Base-by-base conservation (phyloP, 2,113 vertebrate genomes). In the Syrmaticus mikado region DNA sequence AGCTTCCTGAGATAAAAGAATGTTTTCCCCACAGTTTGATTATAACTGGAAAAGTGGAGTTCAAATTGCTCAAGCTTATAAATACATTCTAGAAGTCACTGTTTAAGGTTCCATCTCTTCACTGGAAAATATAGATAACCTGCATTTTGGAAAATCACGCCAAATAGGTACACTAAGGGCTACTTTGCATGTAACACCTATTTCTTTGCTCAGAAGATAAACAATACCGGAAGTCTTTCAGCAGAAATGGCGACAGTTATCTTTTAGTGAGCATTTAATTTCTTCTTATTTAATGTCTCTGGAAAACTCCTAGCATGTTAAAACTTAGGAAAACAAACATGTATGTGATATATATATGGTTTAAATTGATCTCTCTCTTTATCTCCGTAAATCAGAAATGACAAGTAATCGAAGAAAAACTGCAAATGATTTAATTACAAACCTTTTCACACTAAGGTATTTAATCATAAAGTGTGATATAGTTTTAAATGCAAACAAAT, bases 401-500 rank as follows among this genome's bases (percentile, higher is more conserved):
- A 52, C 25, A 15, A 88, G 28, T 67, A 82, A 72, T 77, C 30
- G 53, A 87, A 53, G 75, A 89, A 92, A 76, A 30, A 86, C 28
- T 41, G 68, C 46, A 86, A 92, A 85, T 82, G 20, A 87, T 93
- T 94, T 93, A 85, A 94, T 91, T 93, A 40, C 13, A 92, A 94
- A 86, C 48, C 65, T 78, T 93, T 89, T 90, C 36, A 45, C 73
- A 53, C 43, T 79, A 18, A 84, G 85, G 91, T 88, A 90, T 85
- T 94, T 95, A 90, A 91, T 84, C 36, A 79, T 73, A 52, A 90
- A 95, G 8, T 76, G 20, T 93, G 79, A 81, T 81, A 75, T 19
- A 81, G 36, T 73, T 76, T 91, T 82, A 65, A 93, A 90, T 77
- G 72, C 91, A 94, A 91, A 94, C 83, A 70, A 91, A 73, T 85